phyloP scores from a whole-genome alignment of 2,113 vertebrate genomes.

The Dolichallabes microphthalmus region DNA sequence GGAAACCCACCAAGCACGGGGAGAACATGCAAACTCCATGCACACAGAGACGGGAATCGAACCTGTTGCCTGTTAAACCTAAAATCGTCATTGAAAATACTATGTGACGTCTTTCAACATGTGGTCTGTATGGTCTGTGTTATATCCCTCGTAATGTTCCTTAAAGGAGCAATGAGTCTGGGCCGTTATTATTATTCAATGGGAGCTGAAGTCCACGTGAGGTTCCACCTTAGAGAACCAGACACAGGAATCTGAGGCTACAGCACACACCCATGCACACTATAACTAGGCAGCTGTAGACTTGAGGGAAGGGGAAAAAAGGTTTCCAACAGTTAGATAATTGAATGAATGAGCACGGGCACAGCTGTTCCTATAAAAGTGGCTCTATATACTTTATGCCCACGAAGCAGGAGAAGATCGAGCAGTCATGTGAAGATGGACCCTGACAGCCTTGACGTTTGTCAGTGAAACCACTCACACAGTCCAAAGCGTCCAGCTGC shows the following conservation, averaged over 20 bases:
- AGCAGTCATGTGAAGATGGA: background rate
- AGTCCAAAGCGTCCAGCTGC: slow-evolving; percentile 20
- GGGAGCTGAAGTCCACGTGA: background rate
- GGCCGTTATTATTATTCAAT: too few relatives aligned
- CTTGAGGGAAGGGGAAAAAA: background rate
- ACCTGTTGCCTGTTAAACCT: too few relatives aligned
- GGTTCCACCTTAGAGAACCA: background rate
- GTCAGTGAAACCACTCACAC: slow-evolving; percentile 6
- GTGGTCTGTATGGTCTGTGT: too few relatives aligned
- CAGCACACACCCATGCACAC: background rate
- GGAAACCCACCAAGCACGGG: too few relatives aligned
- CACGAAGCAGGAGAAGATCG: background rate
- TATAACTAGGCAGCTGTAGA: background rate
- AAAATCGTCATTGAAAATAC: too few relatives aligned
- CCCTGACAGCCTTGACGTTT: slow-evolving; percentile 7
- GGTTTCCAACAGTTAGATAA: background rate
- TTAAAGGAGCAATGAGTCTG: too few relatives aligned
- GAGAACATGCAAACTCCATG: too few relatives aligned
- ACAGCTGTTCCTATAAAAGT: background rate
- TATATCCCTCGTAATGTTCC: too few relatives aligned
- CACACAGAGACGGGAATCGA: too few relatives aligned
- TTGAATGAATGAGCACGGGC: background rate
- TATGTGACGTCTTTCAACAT: too few relatives aligned
- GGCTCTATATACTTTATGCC: background rate
- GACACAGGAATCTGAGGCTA: background rate